Conservation (phyloP, 2,797 vertebrate species). For the Diplodus sargus region DNA sequence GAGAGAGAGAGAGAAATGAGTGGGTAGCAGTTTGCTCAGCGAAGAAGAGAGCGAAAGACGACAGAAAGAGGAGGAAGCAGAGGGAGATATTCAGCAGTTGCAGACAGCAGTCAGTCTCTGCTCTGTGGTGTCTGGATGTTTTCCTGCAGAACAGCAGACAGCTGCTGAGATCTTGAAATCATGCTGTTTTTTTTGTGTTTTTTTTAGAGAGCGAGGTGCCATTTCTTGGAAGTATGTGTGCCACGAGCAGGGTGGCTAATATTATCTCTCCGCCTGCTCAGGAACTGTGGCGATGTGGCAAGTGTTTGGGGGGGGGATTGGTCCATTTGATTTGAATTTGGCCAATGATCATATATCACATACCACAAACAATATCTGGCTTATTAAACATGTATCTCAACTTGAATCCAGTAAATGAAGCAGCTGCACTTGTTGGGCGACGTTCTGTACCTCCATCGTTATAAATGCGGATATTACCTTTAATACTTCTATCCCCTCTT, state of each 20-base stretch:
- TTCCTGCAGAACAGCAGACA: slow-evolving; percentile 49
- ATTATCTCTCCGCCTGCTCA: slow-evolving; percentile 1
- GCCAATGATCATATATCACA: not conserved
- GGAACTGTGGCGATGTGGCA: slow-evolving; percentile 15
- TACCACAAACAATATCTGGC: not conserved
- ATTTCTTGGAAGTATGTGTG: slow-evolving; percentile 39
- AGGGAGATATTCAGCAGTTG: slow-evolving; percentile 57
- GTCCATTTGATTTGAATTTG: slow-evolving; percentile 13
- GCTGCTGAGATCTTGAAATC: slow-evolving; percentile 46
- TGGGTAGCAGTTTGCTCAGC: slow-evolving; percentile 74
- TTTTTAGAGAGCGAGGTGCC: slow-evolving; percentile 27
- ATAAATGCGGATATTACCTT: slow-evolving; percentile 32
- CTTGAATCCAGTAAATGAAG: not conserved
- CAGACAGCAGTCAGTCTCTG: slow-evolving; percentile 73
- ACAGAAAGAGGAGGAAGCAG: slow-evolving; percentile 48
- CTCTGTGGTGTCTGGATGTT: slow-evolving; percentile 65
- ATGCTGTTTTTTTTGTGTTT: slow-evolving; percentile 8
- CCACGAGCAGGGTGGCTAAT: slow-evolving; percentile 26
- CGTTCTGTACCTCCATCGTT: slow-evolving; percentile 5
- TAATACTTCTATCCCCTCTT: slow-evolving; percentile 30
- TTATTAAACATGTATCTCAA: slow-evolving; percentile 6
- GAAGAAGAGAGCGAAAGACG: slow-evolving; percentile 65
- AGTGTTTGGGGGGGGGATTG: slow-evolving; percentile 1
- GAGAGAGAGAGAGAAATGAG: slow-evolving; percentile 55
- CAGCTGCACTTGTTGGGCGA: slow-evolving; percentile 53